A percentile compares a stretch with the other conserved stretches of the same genome.
Conservation (phyloP, 2,797 vertebrate genomes). For the Bradypodion ventrale region DNA sequence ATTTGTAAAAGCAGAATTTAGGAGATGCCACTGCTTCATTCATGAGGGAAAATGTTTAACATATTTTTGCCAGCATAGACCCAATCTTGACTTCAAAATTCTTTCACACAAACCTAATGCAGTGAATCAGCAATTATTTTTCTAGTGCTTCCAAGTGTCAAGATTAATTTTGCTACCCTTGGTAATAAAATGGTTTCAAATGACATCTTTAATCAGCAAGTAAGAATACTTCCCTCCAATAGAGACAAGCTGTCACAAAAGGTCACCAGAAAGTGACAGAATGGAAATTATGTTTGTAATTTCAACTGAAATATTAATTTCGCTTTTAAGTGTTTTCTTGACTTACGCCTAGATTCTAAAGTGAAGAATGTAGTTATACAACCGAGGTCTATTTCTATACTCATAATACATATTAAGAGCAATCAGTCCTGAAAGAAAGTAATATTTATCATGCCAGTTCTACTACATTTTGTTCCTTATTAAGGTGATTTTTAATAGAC, state of each 20-base stretch:
- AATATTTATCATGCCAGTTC: constrained; percentile 41
- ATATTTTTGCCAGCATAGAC: constrained; percentile 48
- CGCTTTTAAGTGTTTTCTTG: constrained; percentile 76
- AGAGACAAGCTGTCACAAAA: constrained; percentile 88
- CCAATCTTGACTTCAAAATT: constrained; percentile 63
- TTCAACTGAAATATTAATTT: constrained; percentile 89
- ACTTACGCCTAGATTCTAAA: constrained; percentile 69
- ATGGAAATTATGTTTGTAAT: constrained; percentile 87
- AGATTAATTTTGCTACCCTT: constrained; percentile 85
- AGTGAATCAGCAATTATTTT: constrained; percentile 92
- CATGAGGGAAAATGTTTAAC: constrained; percentile 50
- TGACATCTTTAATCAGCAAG: constrained; percentile 90
- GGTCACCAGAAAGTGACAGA: constrained; percentile 89
- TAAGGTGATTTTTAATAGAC: constrained; percentile 28
- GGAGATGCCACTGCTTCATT: constrained; percentile 5
- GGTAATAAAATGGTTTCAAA: constrained; percentile 92
- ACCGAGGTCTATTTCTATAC: constrained; percentile 61
- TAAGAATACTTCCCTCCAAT: constrained; percentile 83
- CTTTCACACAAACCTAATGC: constrained; percentile 72
- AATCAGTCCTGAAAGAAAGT: constrained; percentile 40
- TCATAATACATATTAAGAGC: constrained; percentile 38
- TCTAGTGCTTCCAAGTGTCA: constrained; percentile 85
- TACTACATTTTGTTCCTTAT: constrained; percentile 23
- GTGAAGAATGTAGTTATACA: constrained; percentile 53
- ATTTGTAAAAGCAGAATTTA: constrained; percentile 22